These are phyloP conservation scores for Seladonia tumulorum DNA, from an alignment of 2,888 invertebrate species.

Conservation along the genomic window DNA sequence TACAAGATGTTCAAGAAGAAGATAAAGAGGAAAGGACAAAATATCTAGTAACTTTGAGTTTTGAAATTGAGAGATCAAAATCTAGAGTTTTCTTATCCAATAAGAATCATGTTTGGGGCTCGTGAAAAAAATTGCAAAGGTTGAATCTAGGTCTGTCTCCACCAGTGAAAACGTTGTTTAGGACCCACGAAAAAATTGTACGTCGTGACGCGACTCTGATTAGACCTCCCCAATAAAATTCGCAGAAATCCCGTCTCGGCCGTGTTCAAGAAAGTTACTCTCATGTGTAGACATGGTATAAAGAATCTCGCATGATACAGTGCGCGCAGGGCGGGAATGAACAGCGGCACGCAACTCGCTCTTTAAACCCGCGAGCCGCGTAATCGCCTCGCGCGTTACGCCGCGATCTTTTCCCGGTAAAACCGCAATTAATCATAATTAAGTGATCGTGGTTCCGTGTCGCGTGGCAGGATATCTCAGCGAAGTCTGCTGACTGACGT, in stretches of 20 bases:
- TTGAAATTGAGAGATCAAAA: not conserved
- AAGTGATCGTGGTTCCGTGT: conserved; percentile 39
- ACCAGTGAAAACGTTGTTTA: not conserved
- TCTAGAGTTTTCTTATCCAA: too few species aligned
- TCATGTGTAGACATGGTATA: not conserved
- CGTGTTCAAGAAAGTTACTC: not conserved
- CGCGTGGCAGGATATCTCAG: conserved; percentile 21
- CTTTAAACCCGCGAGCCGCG: conserved; percentile 42
- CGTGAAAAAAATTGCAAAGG: too few species aligned
- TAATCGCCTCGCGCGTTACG: conserved; percentile 30
- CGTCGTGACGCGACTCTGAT: not conserved
- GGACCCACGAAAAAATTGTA: not conserved
- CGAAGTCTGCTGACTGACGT: not conserved
- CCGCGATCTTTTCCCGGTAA: conserved; percentile 43
- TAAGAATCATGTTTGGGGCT: too few species aligned
- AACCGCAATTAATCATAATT: conserved; percentile 53
- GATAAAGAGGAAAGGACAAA: too few species aligned
- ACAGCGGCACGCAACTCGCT: conserved; percentile 31
- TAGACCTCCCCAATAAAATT: not conserved
- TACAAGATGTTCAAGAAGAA: not conserved
- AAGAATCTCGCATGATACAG: not conserved
- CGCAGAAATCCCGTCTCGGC: not conserved
- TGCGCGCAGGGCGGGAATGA: not conserved
- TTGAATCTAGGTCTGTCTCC: not conserved
- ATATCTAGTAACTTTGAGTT: not conserved